These are phyloP conservation scores for Cantharis flavilabris DNA, from an alignment of 2,888 invertebrate species.

Conservation along the genomic window DNA sequence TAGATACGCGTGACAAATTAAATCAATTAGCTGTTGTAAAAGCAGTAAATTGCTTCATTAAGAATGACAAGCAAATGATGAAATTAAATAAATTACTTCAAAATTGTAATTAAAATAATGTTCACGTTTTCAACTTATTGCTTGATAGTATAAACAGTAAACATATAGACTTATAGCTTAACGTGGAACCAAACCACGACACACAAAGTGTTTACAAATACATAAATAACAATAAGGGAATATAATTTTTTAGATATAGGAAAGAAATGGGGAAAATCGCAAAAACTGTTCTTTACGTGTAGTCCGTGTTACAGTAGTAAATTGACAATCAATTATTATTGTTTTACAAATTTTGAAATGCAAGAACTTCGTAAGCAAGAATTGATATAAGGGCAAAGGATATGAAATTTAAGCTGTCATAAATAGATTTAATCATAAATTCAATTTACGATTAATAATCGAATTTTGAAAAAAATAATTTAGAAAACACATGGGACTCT, in stretches of 20 bases:
- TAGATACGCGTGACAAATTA: not conserved
- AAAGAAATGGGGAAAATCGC: not conserved
- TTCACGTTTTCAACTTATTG: too few relatives aligned
- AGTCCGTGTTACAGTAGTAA: not conserved
- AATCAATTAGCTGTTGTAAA: not conserved
- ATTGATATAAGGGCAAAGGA: not conserved
- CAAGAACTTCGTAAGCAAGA: not conserved
- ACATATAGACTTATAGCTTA: too few relatives aligned
- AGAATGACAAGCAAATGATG: not conserved
- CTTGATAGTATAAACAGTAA: too few relatives aligned
- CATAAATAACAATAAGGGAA: not conserved
- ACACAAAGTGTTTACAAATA: not conserved
- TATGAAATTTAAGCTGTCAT: not conserved
- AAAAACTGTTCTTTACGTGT: not conserved
- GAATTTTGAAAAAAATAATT: conserved; percentile 16
- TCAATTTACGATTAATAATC: not conserved
- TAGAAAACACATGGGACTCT: conserved; percentile 28
- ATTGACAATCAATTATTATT: not conserved
- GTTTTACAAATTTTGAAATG: too few relatives aligned
- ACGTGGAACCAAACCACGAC: too few relatives aligned
- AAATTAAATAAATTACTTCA: not conserved
- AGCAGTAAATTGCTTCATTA: not conserved
- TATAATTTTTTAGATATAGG: too few relatives aligned
- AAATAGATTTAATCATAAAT: not conserved
- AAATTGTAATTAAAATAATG: not conserved